Base-by-base conservation (phyloP, 1,140 invertebrate genomes). In the Pentalonia nigronervosa region DNA sequence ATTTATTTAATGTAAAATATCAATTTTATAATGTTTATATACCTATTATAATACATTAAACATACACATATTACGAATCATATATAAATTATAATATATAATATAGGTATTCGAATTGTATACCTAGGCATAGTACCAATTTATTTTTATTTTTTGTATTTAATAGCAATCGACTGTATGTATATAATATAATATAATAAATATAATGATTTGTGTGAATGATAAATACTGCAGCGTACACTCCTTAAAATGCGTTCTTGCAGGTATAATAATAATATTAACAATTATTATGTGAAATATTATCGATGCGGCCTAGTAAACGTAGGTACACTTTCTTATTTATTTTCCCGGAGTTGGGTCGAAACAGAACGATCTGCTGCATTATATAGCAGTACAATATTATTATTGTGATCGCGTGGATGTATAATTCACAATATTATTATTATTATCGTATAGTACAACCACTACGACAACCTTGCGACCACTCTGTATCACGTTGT, bases 1-100 rank as follows among this genome's bases (percentile, higher is more conserved):
- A 76, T 76, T 67, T 76, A 76, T 76, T 76, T n/a, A n/a, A 76
- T 76, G 17, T n/a, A 34, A 76, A 76, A 76, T 76, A 76, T 76
- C 11, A 34, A 6, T 76, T 76, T n/a, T n/a, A 76, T 76, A 17
- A n/a, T n/a, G n/a, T 76, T 11, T 76, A 41, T 41, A 41, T 41
- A n/a, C n/a, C 14, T 76, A n/a, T 76, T 30, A 67, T 17, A 30
- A n/a, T 67, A 67, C 30, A 67, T 67, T n/a, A 30, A 4, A n/a
- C 30, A 67, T 14, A n/a, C 8, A n/a, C 11, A 67, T 14, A 14
- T 41, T 41, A 41, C 4, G 41, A 14, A 67, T 30, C 30, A 67
- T 25, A 25, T 53, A 53, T 17, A 47, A 1, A 47, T 47, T 11
- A 11, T 47, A 47, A 56, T 11, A 76, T 76, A 76, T 76, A 41